Conservation (phyloP, 1,140 invertebrate genomes). For the Cataglyphis hispanica region DNA sequence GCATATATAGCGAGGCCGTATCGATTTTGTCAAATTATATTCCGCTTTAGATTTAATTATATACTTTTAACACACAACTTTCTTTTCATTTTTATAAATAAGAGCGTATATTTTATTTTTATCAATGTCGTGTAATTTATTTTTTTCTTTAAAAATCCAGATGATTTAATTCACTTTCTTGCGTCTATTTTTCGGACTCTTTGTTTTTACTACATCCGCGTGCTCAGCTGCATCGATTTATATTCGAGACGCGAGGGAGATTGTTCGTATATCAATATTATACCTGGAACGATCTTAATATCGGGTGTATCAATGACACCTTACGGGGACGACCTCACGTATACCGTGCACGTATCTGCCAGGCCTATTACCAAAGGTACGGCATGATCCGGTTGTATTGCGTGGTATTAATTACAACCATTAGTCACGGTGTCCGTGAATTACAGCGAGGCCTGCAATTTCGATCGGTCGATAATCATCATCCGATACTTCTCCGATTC, state of each 20-base stretch:
- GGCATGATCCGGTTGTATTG: slow-evolving; percentile 41
- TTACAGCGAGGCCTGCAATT: slow-evolving; percentile 58
- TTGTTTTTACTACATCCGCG: no score
- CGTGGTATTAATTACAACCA: slow-evolving; percentile 65
- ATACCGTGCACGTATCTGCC: slow-evolving; percentile 45
- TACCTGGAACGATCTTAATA: slow-evolving; percentile 45
- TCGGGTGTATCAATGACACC: slow-evolving; percentile 47
- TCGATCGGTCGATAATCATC: slow-evolving; percentile 55
- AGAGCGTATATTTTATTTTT: no score
- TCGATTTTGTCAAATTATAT: not conserved
- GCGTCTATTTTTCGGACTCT: not conserved
- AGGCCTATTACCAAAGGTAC: slow-evolving; percentile 46
- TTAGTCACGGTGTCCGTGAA: slow-evolving; percentile 62
- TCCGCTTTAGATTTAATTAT: no score
- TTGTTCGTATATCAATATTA: slow-evolving; percentile 55
- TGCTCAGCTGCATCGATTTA: not conserved
- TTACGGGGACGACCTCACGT: slow-evolving; percentile 1
- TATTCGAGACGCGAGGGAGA: not conserved
- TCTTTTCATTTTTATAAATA: not conserved
- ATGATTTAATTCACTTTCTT: not conserved
- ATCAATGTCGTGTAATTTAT: not conserved
- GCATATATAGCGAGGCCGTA: not conserved
- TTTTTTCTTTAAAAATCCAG: not conserved
- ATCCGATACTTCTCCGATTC: slow-evolving; percentile 45
- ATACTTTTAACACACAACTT: not conserved